Evolutionary conservation across 2,888 invertebrate genomes (phyloP).

Genomic region (Eledone cirrhosa): DNA sequence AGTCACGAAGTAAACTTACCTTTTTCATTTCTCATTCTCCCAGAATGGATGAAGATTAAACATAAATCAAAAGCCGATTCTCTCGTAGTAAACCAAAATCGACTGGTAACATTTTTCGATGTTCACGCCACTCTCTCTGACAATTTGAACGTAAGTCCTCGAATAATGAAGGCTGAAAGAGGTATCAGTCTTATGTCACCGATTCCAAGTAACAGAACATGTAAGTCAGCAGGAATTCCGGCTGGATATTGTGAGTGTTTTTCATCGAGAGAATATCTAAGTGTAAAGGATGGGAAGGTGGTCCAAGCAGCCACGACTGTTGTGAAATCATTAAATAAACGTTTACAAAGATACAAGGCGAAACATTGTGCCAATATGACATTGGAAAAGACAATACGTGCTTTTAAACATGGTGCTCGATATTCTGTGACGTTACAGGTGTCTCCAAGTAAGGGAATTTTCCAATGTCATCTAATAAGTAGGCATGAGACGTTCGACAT

Average conservation of each 20-base stretch:
- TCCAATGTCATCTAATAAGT: background rate
- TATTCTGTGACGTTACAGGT: background rate
- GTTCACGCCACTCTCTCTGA: background rate
- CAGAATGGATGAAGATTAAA: background rate
- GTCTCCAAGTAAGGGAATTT: background rate
- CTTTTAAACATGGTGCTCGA: background rate
- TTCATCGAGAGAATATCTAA: background rate
- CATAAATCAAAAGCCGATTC: background rate
- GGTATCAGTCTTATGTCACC: background rate
- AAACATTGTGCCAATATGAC: background rate
- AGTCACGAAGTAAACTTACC: background rate
- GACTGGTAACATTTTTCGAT: background rate
- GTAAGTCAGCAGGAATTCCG: background rate
- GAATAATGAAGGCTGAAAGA: too few relatives aligned
- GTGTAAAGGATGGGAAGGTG: background rate
- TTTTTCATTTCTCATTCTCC: background rate
- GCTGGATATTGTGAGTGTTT: background rate
- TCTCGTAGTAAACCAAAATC: background rate
- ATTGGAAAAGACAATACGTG: background rate
- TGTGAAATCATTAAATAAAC: background rate
- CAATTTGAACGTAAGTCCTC: background rate
- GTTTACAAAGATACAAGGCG: background rate
- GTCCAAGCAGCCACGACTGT: background rate
- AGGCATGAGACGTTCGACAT: background rate
- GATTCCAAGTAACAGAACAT: background rate